Base-by-base conservation (phyloP, 1,140 invertebrate genomes). In the Sarcophaga peregrina region DNA sequence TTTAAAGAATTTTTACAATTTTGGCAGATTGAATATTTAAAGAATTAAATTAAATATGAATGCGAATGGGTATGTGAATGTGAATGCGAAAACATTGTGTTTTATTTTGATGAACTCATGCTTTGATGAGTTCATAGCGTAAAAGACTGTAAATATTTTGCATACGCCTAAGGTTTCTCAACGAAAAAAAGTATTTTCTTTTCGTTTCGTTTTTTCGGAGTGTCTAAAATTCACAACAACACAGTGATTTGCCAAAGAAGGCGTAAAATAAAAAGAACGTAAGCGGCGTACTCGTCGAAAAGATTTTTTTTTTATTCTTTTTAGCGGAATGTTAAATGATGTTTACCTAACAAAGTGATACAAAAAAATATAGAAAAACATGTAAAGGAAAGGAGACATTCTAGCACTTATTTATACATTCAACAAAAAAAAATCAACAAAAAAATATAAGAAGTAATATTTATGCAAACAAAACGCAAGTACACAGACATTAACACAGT, bases 281-380 rank as follows among this genome's bases (percentile, higher is more conserved):
- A 37, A 37, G 25, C 25, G 25, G 25, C 25, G 25, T 37, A 37
- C 50, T 52, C 1, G 50, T 52, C 50, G 25, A 37, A 37, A 37
- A 37, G 25, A 37, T 2, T 52, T 52, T 52, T n/a, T 15, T 58
- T 58, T 58, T 58, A 58, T 11, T 11, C n/a, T 58, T 58, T 8
- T 13, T 58, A 58, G 54, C 54, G 15, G 54, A 76, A 76, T 76
- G 74, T 47, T 47, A 76, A 76, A 76, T 47, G 74, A 76, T 76
- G 74, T 76, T 76, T 76, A 47, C 46, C 15, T n/a, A 76, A 47
- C 74, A 76, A 76, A 76, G 74, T 76, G 74, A 76, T 76, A 48
- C 45, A 76, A 72, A 72, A 72, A 20, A 20, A 72, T 5, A 20
- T 62, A 62, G 9, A 62, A n/a, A 15, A 6, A 72, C 17, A 25